Percentiles rank a stretch among this genome's conserved stretches.
These are phyloP conservation scores for Pygoscelis antarcticus DNA, from an alignment of 2,113 vertebrate genomes.

Conservation along the genomic window DNA sequence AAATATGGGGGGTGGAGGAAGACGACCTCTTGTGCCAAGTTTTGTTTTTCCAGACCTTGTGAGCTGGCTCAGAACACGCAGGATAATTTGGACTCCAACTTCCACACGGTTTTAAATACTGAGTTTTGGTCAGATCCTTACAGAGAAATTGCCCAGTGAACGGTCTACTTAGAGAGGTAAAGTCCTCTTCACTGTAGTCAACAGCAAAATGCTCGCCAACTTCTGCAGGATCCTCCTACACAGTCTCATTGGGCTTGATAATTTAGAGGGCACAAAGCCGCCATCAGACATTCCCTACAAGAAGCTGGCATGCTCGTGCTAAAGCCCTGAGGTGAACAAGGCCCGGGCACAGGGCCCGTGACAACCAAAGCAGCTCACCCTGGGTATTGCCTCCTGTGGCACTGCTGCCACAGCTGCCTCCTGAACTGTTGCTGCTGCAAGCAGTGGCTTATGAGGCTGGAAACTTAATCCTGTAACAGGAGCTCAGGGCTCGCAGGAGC, in stretches of 20 bases:
- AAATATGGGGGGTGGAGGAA: background rate
- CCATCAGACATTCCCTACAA: background rate
- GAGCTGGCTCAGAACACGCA: background rate
- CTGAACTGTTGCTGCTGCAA: background rate
- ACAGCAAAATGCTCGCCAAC: fast-evolving
- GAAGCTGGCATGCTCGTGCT: fast-evolving
- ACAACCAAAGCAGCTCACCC: background rate
- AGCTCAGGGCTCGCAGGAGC: background rate
- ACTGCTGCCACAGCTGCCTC: background rate
- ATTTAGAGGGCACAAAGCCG: background rate
- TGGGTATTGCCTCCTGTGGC: background rate
- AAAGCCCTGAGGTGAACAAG: background rate
- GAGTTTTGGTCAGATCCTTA: background rate
- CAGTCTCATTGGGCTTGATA: fast-evolving
- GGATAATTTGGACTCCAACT: background rate
- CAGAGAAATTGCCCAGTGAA: background rate
- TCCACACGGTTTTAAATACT: background rate
- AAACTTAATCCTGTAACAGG: constrained; percentile 55
- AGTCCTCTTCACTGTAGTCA: background rate
- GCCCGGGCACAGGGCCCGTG: background rate
- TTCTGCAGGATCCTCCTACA: background rate
- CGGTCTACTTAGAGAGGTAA: fast-evolving
- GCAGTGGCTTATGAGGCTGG: background rate
- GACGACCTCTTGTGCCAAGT: background rate
- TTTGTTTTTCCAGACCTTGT: background rate